These are phyloP conservation scores for Xiphorhynchus erythropygius DNA, from an alignment of 2,797 vertebrate genomes.

Conservation along the genomic window DNA sequence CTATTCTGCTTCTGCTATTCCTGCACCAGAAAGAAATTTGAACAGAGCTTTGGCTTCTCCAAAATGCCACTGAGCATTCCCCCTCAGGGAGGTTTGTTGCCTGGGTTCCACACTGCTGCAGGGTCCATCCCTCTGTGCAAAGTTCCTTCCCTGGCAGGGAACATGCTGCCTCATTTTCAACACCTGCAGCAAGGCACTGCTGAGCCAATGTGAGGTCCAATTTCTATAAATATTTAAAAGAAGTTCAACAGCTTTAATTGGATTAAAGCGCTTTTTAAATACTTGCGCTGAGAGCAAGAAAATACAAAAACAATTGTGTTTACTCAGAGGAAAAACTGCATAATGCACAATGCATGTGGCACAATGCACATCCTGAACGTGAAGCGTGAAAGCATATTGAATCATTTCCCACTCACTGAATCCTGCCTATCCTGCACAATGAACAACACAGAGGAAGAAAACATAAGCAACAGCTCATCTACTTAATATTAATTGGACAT, in stretches of 20 bases:
- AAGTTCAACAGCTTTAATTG: neutral
- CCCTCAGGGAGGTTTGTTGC: neutral
- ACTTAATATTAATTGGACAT: neutral
- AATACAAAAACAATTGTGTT: neutral
- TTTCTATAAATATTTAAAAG: neutral
- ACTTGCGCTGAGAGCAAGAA: neutral
- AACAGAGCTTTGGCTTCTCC: neutral
- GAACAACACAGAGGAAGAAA: neutral
- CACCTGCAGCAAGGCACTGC: neutral
- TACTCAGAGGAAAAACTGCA: neutral
- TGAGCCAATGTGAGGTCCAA: neutral
- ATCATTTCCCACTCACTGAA: neutral
- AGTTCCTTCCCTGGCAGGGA: neutral
- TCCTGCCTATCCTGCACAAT: neutral
- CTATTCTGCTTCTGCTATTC: neutral
- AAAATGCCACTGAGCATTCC: neutral
- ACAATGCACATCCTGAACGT: neutral
- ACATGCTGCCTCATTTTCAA: neutral
- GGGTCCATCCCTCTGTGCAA: neutral
- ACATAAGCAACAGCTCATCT: neutral
- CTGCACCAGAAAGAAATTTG: neutral
- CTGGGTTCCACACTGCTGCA: rapidly evolving
- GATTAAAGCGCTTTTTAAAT: neutral
- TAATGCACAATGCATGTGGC: neutral
- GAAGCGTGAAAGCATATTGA: neutral